These are phyloP conservation scores for Jacana jacana DNA, from an alignment of 2,113 vertebrate species.

Conservation along the genomic window DNA sequence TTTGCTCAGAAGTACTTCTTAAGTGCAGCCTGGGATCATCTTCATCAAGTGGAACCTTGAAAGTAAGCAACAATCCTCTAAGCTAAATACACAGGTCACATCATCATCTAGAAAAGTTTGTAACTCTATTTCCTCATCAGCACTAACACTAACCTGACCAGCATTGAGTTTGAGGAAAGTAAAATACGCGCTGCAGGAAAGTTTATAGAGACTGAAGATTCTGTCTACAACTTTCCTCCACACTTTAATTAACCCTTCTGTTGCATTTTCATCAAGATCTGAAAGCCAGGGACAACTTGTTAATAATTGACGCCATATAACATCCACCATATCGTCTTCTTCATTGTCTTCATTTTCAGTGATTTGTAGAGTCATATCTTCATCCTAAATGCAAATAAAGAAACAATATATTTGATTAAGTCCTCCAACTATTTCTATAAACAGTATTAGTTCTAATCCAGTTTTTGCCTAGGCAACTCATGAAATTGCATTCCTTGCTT, in stretches of 20 bases:
- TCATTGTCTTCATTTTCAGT: conserved; percentile 89
- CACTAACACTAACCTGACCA: conserved; percentile 78
- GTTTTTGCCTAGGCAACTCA: neutral
- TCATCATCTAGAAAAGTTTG: neutral
- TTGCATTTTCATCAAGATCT: conserved; percentile 87
- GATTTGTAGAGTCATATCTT: conserved; percentile 94
- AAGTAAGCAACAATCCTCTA: neutral
- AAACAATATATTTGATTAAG: neutral
- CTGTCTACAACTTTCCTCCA: conserved; percentile 96
- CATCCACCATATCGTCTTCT: conserved; percentile 95
- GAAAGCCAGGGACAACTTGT: conserved; percentile 91
- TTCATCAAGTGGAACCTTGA: conserved; percentile 87
- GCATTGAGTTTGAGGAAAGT: conserved; percentile 98
- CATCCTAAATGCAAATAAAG: conserved; percentile 81
- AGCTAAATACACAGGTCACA: neutral
- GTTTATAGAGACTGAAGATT: conserved; percentile 94
- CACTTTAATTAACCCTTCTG: conserved; percentile 91
- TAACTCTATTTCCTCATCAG: neutral
- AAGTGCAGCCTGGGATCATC: conserved; percentile 89
- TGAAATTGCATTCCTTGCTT: neutral
- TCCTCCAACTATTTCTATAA: neutral
- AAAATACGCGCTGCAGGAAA: conserved; percentile 96
- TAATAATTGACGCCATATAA: conserved; percentile 93
- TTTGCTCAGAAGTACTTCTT: conserved; percentile 85
- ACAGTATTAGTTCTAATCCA: neutral